Evolutionary conservation across 2,888 invertebrate genomes (phyloP).

Genomic region (Rhingia rostrata): DNA sequence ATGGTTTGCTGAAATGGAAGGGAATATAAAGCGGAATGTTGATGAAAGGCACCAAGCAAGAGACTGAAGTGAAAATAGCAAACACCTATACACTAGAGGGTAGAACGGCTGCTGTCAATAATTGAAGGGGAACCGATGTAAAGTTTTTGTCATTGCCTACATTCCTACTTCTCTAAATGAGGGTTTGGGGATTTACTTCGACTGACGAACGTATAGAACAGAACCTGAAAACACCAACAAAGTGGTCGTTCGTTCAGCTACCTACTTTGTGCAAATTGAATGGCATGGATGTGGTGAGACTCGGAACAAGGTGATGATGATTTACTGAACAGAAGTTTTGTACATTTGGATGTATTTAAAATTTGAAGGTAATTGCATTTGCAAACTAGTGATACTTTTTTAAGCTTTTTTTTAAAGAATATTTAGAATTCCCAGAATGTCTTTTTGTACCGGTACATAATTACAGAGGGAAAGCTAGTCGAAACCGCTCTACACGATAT

Average conservation of each 20-base stretch:
- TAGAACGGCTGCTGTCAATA: conserved; percentile 22
- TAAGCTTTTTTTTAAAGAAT: too few relatives aligned
- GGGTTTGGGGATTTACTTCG: neutral
- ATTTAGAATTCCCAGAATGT: too few relatives aligned
- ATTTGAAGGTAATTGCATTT: neutral
- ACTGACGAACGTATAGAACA: neutral
- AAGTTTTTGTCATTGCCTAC: neutral
- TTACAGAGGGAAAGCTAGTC: too few relatives aligned
- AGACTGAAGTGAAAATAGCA: conserved; percentile 6
- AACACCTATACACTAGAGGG: conserved; percentile 3
- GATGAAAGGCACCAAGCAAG: conserved; percentile 9
- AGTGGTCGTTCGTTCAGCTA: neutral
- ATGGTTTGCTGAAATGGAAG: conserved; percentile 40
- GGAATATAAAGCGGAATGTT: conserved; percentile 2
- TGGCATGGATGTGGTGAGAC: neutral
- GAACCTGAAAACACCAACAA: neutral
- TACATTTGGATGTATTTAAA: neutral
- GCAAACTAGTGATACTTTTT: too few relatives aligned
- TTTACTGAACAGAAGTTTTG: neutral
- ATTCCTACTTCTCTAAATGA: neutral
- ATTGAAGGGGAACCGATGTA: conserved; percentile 18
- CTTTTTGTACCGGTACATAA: too few relatives aligned
- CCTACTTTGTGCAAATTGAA: neutral
- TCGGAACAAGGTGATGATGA: neutral
- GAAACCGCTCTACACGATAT: too few relatives aligned